A percentile compares a stretch with the other conserved stretches of the same genome.
Evolutionary conservation across 1,140 invertebrate species (phyloP).

Genomic region (Galendromus occidentalis): DNA sequence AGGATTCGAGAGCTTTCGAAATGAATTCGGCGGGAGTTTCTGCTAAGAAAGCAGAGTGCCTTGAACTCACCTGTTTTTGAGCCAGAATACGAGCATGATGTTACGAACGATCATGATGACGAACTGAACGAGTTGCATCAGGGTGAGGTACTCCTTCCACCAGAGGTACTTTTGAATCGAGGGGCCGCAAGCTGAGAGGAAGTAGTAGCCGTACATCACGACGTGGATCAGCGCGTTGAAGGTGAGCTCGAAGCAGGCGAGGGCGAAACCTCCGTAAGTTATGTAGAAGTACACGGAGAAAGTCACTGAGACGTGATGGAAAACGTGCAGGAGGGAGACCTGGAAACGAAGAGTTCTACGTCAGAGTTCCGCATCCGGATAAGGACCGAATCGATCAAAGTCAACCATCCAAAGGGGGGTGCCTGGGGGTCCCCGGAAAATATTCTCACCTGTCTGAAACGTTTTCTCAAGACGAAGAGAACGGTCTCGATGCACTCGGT

Average conservation of each 20-base stretch:
- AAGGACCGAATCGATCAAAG: not conserved
- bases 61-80: constrained; percentile 1
- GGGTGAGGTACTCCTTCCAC: constrained; percentile 86
- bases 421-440: not conserved
- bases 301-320: constrained; percentile 12
- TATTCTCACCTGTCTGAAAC: not conserved
- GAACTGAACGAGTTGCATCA: constrained; percentile 40
- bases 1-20: too few relatives aligned
- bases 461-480: constrained; percentile 2
- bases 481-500: not conserved
- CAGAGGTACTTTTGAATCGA: constrained; percentile 54
- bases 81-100: constrained; percentile 11
- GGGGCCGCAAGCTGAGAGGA: constrained; percentile 60
- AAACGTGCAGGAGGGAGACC: not conserved
- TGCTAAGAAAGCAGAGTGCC: too few relatives aligned
- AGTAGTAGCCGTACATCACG: constrained; percentile 81
- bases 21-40: too few relatives aligned
- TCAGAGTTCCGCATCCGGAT: not conserved
- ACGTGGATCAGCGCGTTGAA: constrained; percentile 77
- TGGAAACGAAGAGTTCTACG: not conserved
- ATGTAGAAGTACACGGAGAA: constrained; percentile 18
- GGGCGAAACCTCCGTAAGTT: constrained; percentile 14
- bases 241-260: constrained; percentile 57
- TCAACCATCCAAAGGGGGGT: not conserved
- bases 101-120: constrained; percentile 9